phyloP scores from a whole-genome alignment of 2,797 vertebrate genomes.

The Anguilla obscura region DNA sequence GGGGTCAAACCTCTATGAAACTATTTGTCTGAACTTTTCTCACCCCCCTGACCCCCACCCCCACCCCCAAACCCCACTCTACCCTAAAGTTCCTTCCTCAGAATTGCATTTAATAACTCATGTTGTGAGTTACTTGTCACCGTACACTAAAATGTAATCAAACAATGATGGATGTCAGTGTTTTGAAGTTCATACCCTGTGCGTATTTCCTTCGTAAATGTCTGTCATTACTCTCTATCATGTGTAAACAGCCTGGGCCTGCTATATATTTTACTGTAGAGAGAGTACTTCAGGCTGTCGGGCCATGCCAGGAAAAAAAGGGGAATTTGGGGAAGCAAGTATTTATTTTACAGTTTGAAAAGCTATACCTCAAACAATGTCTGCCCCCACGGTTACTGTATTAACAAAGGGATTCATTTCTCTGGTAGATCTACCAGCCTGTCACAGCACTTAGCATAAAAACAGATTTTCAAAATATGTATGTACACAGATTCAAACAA shows the following conservation, averaged over 20 bases:
- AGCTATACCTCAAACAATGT: constrained; percentile 25
- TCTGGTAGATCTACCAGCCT: background rate
- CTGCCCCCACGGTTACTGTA: constrained; percentile 15
- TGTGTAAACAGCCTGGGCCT: constrained; percentile 19
- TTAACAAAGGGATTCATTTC: constrained; percentile 23
- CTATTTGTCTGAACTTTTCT: constrained; percentile 30
- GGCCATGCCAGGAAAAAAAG: background rate
- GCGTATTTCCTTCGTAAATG: constrained; percentile 3
- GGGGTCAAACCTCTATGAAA: constrained; percentile 30
- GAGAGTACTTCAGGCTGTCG: constrained; percentile 15
- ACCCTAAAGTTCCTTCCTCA: background rate
- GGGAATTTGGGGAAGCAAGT: background rate
- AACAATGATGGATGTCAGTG: constrained; percentile 27
- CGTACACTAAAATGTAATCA: background rate
- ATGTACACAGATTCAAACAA: background rate
- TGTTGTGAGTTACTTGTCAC: constrained; percentile 2
- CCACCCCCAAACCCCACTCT: background rate
- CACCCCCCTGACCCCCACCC: background rate
- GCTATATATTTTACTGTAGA: constrained; percentile 24
- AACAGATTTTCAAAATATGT: background rate
- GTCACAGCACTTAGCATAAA: background rate
- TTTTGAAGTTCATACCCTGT: constrained; percentile 6
- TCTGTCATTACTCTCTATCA: constrained; percentile 19
- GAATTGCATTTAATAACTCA: background rate
- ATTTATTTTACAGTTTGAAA: constrained; percentile 35